phyloP scores from a whole-genome alignment of 2,888 invertebrate genomes.

The Ectemnius continuus region DNA sequence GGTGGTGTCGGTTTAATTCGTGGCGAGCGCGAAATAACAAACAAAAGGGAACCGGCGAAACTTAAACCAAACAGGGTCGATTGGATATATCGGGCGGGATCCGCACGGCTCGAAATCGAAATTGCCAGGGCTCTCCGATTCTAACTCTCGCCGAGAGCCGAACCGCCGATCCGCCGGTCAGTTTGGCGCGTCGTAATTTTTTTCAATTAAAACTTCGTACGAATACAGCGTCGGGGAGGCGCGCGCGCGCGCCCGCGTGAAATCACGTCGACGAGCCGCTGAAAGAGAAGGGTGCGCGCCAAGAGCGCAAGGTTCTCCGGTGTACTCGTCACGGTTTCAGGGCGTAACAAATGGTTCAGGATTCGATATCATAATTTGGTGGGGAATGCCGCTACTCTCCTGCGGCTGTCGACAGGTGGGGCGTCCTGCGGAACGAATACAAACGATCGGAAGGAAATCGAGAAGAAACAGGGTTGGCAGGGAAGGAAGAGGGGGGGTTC shows the following conservation, averaged over 20 bases:
- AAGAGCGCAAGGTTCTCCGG: not conserved
- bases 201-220: not conserved
- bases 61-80: conserved; percentile 67
- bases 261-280: not conserved
- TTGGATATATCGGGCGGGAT: conserved; percentile 55
- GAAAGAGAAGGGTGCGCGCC: not conserved
- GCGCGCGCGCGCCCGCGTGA: conserved; percentile 6
- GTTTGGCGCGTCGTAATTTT: conserved; percentile 5
- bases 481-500: not conserved
- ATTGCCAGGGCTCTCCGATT: conserved; percentile 48
- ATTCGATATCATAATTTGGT: conserved; percentile 7
- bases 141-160: not conserved
- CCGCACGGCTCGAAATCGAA: conserved; percentile 58
- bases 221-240: not conserved
- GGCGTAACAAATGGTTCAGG: conserved; percentile 1
- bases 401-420: conserved; percentile 14
- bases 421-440: not conserved
- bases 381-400: not conserved
- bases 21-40: conserved; percentile 63
- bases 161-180: not conserved
- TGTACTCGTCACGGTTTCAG: not conserved
- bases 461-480: conserved; percentile 6
- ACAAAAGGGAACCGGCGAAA: conserved; percentile 64
- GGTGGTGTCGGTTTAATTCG: conserved; percentile 59
- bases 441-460: not conserved